A percentile compares a stretch with the other conserved stretches of the same genome.
phyloP scores from a whole-genome alignment of 2,888 invertebrate genomes.

The Baronia brevicornis region DNA sequence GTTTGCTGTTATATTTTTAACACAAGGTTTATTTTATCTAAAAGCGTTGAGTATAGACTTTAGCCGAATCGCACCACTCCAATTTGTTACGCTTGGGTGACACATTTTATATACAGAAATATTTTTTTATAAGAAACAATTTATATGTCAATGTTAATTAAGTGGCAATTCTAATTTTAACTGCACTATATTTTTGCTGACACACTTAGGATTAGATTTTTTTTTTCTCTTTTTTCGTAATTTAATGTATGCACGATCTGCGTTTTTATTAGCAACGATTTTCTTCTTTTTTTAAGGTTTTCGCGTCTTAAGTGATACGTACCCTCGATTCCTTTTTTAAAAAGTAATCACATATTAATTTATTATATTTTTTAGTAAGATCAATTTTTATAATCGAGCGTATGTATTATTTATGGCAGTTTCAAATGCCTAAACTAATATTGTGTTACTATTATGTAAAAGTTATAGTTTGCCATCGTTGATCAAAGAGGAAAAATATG shows the following conservation, averaged over 20 bases:
- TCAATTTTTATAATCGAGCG: slow-evolving; percentile 26
- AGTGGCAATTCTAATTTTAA: slow-evolving; percentile 70
- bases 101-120: slow-evolving; percentile 73
- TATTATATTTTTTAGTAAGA: slow-evolving; percentile 31
- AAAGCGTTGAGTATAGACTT: slow-evolving; percentile 17
- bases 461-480: slow-evolving; percentile 74
- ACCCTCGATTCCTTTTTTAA: slow-evolving; percentile 30
- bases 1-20: too few species aligned
- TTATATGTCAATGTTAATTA: slow-evolving; percentile 70
- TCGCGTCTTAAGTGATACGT: slow-evolving; percentile 39
- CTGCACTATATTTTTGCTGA: slow-evolving; percentile 74
- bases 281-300: slow-evolving; percentile 42
- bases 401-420: slow-evolving; percentile 38
- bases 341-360: slow-evolving; percentile 45
- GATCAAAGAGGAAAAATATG: slow-evolving; percentile 65
- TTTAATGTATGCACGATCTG: slow-evolving; percentile 73
- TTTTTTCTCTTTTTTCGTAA: slow-evolving; percentile 53
- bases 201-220: slow-evolving; percentile 67
- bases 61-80: slow-evolving; percentile 40
- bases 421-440: slow-evolving; percentile 60
- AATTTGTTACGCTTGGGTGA: slow-evolving; percentile 65
- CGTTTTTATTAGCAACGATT: slow-evolving; percentile 65
- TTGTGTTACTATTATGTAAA: slow-evolving; percentile 64
- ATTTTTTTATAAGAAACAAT: slow-evolving; percentile 70
- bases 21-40: too few species aligned